Evolutionary conservation across 2,113 vertebrate species (phyloP), one percentile per base, ranked within the genome.

Genomic region (Silurus meridionalis): DNA sequence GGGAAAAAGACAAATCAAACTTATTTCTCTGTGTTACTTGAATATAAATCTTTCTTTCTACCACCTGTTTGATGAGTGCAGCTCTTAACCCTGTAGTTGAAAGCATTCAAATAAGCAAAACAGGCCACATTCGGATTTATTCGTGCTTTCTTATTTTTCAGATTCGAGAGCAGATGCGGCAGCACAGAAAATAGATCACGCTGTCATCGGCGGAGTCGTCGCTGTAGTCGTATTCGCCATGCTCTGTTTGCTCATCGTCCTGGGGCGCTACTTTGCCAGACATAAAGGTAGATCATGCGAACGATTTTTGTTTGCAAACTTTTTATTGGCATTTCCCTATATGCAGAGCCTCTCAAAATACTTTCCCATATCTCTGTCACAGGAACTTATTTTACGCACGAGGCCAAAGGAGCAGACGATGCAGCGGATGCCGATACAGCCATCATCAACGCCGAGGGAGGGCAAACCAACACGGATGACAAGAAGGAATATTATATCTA

Each of bases 401-500:
- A 99, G 96, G 98, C 98, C 95, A 99, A 99, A 96, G 98, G 98
- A 92, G 98, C 98, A 14, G 97, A 99, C 74, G 97, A 99, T 23
- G 98, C 98, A 0, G 98, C 97, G 23, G 98, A 99, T 15, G 98
- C 98, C 61, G 98, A 99, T 94, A 99, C 98, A 82, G 98, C 98
- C 90, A 99, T 99, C 94, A 99, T 99, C 95, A 99, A 99, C 2
- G 98, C 98, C 25, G 98, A 99, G 92, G 98, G 98, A 17, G 98
- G 98, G 91, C 98, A 99, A 92, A 99, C 96, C 97, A 99, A 97
- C 95, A 97, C 97, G 0, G 98, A 99, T 55, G 98, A 99, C 93
- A 99, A 99, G 95, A 99, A 99, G 92, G 98, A 99, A 94, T 99
- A 99, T 95, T 99, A 99, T 95, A 99, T 99, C 95, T 89, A 87